Conservation (phyloP, 2,888 invertebrate genomes). For the Cryptus viduatorius region DNA sequence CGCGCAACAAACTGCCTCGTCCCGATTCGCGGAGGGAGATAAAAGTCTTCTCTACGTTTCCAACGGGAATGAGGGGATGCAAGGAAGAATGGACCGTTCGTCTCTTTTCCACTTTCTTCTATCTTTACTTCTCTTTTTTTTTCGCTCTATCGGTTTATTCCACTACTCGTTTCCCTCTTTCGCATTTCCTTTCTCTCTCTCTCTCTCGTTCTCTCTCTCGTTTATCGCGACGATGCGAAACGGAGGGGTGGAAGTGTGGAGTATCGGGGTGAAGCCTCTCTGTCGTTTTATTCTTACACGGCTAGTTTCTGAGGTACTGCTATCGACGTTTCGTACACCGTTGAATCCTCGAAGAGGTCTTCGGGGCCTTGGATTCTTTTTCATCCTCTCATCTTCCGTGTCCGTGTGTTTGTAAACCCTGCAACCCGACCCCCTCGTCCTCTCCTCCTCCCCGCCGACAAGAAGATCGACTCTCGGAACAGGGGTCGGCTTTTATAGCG, state of each 20-base stretch:
- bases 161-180: slow-evolving; percentile 31
- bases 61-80: slow-evolving; percentile 30
- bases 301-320: slow-evolving; percentile 39
- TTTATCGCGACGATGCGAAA: background rate
- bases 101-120: slow-evolving; percentile 43
- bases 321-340: slow-evolving; percentile 68
- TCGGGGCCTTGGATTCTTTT: slow-evolving; percentile 41
- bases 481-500: slow-evolving; percentile 56
- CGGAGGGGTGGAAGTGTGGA: background rate
- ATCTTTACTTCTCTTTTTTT: slow-evolving; percentile 30
- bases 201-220: slow-evolving; percentile 6
- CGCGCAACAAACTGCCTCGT: slow-evolving; percentile 75
- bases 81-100: slow-evolving; percentile 39
- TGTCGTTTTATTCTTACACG: slow-evolving; percentile 19
- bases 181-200: slow-evolving; percentile 29
- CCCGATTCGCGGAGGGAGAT: slow-evolving; percentile 59
- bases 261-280: background rate
- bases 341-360: slow-evolving; percentile 50
- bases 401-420: slow-evolving; percentile 31
- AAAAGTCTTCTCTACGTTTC: slow-evolving; percentile 40
- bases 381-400: slow-evolving; percentile 26
- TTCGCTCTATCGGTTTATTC: slow-evolving; percentile 24
- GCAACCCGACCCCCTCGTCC: background rate
- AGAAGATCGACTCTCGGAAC: slow-evolving; percentile 30
- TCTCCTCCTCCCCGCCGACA: background rate